A percentile compares a stretch with the other conserved stretches of the same genome.
Conservation (phyloP, 2,797 vertebrate genomes). For the Oryzias sinensis region DNA sequence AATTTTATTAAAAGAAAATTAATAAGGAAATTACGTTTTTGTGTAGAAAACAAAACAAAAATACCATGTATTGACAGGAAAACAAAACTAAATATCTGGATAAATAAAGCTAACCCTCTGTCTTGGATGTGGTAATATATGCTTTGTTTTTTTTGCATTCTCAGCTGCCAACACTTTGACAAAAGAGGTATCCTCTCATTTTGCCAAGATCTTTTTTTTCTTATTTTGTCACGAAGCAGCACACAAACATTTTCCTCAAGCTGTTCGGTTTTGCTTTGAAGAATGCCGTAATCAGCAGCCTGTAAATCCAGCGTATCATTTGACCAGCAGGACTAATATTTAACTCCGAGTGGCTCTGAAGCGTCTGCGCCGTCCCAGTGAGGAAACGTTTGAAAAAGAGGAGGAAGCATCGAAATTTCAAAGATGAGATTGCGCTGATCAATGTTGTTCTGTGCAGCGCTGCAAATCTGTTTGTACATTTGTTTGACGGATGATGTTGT, state of each 20-base stretch:
- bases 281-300: slow-evolving; percentile 51
- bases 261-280: slow-evolving; percentile 42
- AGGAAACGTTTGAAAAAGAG: neutral
- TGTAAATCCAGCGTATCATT: slow-evolving; percentile 47
- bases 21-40: too few relatives aligned
- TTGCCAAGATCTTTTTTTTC: neutral
- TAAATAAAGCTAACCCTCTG: neutral
- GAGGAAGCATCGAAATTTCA: slow-evolving; percentile 21
- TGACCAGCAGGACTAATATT: slow-evolving; percentile 56
- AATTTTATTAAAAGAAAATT: too few relatives aligned
- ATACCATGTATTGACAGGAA: too few relatives aligned
- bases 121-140: neutral
- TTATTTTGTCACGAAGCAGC: slow-evolving; percentile 23
- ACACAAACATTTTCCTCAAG: slow-evolving; percentile 32
- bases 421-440: slow-evolving; percentile 33
- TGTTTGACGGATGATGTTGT: slow-evolving; percentile 43
- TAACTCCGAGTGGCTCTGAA: slow-evolving; percentile 42
- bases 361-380: slow-evolving; percentile 38
- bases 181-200: slow-evolving; percentile 24
- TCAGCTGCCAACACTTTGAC: slow-evolving; percentile 12
- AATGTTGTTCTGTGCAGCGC: slow-evolving; percentile 29
- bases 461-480: slow-evolving; percentile 35
- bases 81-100: too few relatives aligned
- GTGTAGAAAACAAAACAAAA: too few relatives aligned
- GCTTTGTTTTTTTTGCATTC: slow-evolving; percentile 4